Base-by-base conservation (phyloP, 2,888 invertebrate genomes). In the Clivina fossor region DNA sequence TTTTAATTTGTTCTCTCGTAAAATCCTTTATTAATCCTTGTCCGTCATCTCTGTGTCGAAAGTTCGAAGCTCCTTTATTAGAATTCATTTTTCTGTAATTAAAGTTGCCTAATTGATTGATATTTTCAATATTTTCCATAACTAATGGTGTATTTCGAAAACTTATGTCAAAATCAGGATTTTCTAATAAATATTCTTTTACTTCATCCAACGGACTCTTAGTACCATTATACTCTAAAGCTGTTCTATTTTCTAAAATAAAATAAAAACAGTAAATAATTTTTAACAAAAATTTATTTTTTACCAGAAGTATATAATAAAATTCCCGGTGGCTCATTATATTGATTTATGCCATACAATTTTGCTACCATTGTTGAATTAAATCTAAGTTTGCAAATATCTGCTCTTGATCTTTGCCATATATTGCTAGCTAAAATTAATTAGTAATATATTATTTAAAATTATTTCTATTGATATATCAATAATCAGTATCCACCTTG, bases 291-390 rank as follows among this genome's bases (percentile, higher is more conserved):
- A 15, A 38, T 38, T 16, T 18, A 4, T 33, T 22, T 15, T 18
- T 32, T 49, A 83, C 84, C 80, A 61, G 89, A 88, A 65, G 80
- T 82, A 64, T 90, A 90, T 3, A 90, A 70, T n/a, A 82, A 75
- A 41, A 80, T 73, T 19, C 89, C 90, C n/a, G 88, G 88, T 7
- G 85, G 81, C 58, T 82, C 79, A 41, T 84, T 79, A 61, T 83
- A 83, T 56, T 84, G 78, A 65, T 79, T 82, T 35, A 85, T 69
- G 1, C 85, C 88, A 64, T 82, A 82, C 13, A 90, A 71, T 66
- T 82, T 83, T 24, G 84, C 79, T 44, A 81, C 79, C 43, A 84
- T 78, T 1, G 83, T 80, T 1, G 84, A 80, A 67, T 88, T 88
- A 64, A 86, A 89, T 16, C 86, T 76, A 13, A 86, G 69, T 56